Percentiles rank a stretch among this genome's conserved stretches.
These are phyloP conservation scores for Trachops cirrhosus DNA, from an alignment of 2,797 vertebrate genomes.

Conservation along the genomic window DNA sequence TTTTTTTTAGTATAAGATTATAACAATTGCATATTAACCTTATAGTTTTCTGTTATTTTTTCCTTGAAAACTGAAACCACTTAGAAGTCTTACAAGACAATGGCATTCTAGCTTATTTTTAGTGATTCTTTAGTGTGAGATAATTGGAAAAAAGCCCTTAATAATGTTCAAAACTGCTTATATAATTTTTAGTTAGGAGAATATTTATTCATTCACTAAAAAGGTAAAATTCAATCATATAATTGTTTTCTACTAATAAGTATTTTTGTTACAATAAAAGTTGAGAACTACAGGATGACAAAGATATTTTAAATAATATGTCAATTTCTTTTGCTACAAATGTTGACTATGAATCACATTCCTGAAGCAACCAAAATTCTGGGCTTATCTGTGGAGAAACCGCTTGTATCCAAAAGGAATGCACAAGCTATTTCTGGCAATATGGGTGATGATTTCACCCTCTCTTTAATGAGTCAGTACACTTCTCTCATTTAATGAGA, in stretches of 20 bases:
- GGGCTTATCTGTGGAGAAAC: neutral
- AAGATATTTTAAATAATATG: neutral
- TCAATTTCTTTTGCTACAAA: neutral
- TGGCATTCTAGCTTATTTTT: neutral
- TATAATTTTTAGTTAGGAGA: neutral
- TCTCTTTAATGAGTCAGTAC: neutral
- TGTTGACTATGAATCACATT: neutral
- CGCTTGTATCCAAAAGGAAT: neutral
- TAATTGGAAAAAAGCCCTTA: neutral
- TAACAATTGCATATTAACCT: neutral
- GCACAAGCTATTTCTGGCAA: neutral
- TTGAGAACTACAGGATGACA: neutral
- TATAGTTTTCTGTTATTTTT: constrained; percentile 4
- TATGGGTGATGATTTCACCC: neutral
- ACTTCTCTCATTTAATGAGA: neutral
- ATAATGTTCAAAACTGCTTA: neutral
- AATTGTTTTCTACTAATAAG: neutral
- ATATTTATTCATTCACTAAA: neutral
- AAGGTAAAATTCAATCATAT: neutral
- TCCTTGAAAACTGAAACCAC: neutral
- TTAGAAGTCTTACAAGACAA: neutral
- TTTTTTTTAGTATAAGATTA: neutral
- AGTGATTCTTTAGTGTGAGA: neutral
- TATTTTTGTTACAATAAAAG: neutral
- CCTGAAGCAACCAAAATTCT: neutral